These are phyloP conservation scores for Rousettus madagascariensis DNA, from an alignment of 2,797 vertebrate species.

Conservation along the genomic window DNA sequence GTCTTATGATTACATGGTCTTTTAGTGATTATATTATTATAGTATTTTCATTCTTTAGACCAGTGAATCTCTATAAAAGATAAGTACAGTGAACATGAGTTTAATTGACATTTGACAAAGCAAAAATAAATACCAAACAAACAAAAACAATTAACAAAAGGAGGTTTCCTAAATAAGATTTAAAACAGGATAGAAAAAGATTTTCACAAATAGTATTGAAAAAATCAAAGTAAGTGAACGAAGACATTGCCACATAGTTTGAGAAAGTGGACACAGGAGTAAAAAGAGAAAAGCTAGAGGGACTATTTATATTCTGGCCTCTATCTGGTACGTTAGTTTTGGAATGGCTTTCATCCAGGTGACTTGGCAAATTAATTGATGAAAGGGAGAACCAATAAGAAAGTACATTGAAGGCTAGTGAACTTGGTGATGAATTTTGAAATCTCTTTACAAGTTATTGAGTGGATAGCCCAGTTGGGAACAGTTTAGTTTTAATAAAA, in stretches of 20 bases:
- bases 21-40: neutral
- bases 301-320: neutral
- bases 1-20: neutral
- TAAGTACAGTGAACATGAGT: neutral
- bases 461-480: neutral
- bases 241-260: neutral
- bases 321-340: neutral
- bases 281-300: neutral
- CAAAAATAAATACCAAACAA: neutral
- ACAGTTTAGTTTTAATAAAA: neutral
- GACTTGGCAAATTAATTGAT: neutral
- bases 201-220: neutral
- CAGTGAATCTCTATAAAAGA: neutral
- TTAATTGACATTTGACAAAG: neutral
- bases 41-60: constrained; percentile 25
- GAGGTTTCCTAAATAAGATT: neutral
- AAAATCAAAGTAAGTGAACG: constrained; percentile 4
- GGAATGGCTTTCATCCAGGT: neutral
- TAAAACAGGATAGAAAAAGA: neutral
- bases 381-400: neutral
- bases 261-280: neutral
- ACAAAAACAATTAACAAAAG: neutral
- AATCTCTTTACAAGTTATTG: neutral
- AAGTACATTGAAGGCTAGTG: neutral
- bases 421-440: neutral